Base-by-base conservation (phyloP, 1,140 invertebrate species). In the Globodera rostochiensis region DNA sequence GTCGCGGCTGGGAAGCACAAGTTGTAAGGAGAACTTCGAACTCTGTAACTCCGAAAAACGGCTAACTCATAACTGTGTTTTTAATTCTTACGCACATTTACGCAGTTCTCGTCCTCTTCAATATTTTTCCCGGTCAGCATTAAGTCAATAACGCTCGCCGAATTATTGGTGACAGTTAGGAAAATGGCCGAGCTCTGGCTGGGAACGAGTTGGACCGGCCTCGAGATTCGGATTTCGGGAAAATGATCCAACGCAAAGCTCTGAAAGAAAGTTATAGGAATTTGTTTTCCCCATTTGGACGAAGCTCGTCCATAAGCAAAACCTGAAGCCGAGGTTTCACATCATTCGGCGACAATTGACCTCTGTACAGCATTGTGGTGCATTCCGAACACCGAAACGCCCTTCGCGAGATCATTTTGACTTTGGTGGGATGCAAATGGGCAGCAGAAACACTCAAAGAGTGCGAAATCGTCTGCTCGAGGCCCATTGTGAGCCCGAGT, bases 151-250 rank as follows among this genome's bases (percentile, higher is more conserved):
- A 80, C 19, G 11, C 36, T 4, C 4, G 47, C 13, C 9, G 84
- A 47, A 45, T 66, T 80, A 50, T 84, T 84, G 15, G 84, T 46
- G 21, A 84, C 53, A 36, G 73, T 71, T 45, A 84, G 15, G 67
- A 87, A 87, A 66, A 84, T 45, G 9, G 53, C 86, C 46, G 73
- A 86, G 45, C 25, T 71, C 60, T 82, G 81, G 45, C 64, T 83
- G 47, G 85, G 45, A 50, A 50, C 36, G 45, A 84, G 71, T 25
- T 83, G 45, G 47, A 87, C 76, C 19, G 75, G 79, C 45, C 74
- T 71, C 8, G 85, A 87, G 19, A 84, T 84, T 46, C 82, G 64
- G 15, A 84, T 49, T 57, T 84, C 84, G 6, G 84, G 84, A 7
- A 82, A 60, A 45, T 57, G 46, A 21, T 83, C 81, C n/a, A 76